A percentile compares a stretch with the other conserved stretches of the same genome.
Conservation (phyloP, 2,888 invertebrate genomes). For the Cryptocheilus praepositus region DNA sequence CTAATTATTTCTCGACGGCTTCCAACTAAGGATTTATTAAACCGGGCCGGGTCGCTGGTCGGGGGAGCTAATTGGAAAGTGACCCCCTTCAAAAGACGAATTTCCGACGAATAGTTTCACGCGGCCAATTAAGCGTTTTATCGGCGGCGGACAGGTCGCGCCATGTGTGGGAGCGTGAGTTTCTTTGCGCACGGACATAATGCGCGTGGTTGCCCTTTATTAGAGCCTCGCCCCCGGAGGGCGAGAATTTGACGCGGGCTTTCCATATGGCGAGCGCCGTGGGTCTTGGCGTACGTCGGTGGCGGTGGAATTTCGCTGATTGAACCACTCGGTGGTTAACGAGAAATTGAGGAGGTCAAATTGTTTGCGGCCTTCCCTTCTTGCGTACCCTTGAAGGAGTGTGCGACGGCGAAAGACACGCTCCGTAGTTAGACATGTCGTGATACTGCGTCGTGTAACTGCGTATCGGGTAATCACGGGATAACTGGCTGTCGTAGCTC, state of each 20-base stretch:
- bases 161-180: neutral
- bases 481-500: slow-evolving; percentile 64
- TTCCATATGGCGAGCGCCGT: no score
- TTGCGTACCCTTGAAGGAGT: neutral
- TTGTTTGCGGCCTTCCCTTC: slow-evolving; percentile 19
- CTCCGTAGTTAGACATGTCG: slow-evolving; percentile 25
- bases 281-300: no score
- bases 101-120: slow-evolving; percentile 41
- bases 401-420: neutral
- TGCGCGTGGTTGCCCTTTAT: slow-evolving; percentile 29
- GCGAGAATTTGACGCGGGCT: slow-evolving; percentile 26
- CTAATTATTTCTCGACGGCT: slow-evolving; percentile 50
- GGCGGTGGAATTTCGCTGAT: no score
- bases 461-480: slow-evolving; percentile 64
- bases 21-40: slow-evolving; percentile 59
- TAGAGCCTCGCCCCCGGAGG: slow-evolving; percentile 11
- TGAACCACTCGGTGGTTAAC: neutral
- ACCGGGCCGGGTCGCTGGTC: slow-evolving; percentile 19
- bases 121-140: slow-evolving; percentile 50
- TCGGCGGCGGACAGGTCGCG: slow-evolving; percentile 12
- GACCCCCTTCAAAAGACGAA: slow-evolving; percentile 33
- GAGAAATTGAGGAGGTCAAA: neutral
- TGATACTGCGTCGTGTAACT: slow-evolving; percentile 57
- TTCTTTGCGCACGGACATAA: slow-evolving; percentile 9
- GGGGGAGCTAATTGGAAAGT: slow-evolving; percentile 45